phyloP scores from a whole-genome alignment of 2,113 vertebrate genomes.

The Stigmatopora argus region DNA sequence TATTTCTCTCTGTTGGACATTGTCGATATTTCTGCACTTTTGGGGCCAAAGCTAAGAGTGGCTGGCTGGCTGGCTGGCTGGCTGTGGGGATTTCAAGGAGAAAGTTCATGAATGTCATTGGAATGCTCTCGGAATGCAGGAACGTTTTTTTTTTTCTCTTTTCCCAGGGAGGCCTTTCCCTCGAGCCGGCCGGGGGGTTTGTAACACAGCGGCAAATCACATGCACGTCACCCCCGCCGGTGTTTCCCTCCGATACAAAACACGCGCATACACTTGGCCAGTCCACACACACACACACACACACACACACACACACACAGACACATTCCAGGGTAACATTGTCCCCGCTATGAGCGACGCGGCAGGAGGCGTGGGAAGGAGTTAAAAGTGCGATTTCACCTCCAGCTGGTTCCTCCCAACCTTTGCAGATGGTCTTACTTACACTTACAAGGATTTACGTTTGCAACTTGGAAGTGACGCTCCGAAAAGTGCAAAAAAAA shows the following conservation, averaged over 20 bases:
- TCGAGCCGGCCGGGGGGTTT: slow-evolving; percentile 45
- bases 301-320: background rate
- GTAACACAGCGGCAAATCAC: slow-evolving; percentile 56
- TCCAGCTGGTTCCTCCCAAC: slow-evolving; percentile 34
- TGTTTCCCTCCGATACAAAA: slow-evolving; percentile 44
- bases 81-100: slow-evolving; percentile 18
- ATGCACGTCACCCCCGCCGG: slow-evolving; percentile 53
- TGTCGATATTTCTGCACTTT: slow-evolving; percentile 41
- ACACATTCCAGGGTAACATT: slow-evolving; percentile 36
- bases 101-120: slow-evolving; percentile 45
- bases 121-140: slow-evolving; percentile 60
- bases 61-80: slow-evolving; percentile 10
- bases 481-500: slow-evolving; percentile 1
- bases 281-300: slow-evolving; percentile 2
- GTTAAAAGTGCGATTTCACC: slow-evolving; percentile 41
- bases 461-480: slow-evolving; percentile 23
- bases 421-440: slow-evolving; percentile 53
- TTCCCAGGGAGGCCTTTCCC: slow-evolving; percentile 24
- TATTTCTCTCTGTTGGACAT: slow-evolving; percentile 21
- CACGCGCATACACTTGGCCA: slow-evolving; percentile 20
- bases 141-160: slow-evolving; percentile 27
- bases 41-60: slow-evolving; percentile 19
- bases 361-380: background rate
- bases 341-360: slow-evolving; percentile 12
- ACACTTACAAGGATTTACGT: slow-evolving; percentile 46